Evolutionary conservation across 2,113 vertebrate species (phyloP).

Genomic region (Spilogale gracilis): DNA sequence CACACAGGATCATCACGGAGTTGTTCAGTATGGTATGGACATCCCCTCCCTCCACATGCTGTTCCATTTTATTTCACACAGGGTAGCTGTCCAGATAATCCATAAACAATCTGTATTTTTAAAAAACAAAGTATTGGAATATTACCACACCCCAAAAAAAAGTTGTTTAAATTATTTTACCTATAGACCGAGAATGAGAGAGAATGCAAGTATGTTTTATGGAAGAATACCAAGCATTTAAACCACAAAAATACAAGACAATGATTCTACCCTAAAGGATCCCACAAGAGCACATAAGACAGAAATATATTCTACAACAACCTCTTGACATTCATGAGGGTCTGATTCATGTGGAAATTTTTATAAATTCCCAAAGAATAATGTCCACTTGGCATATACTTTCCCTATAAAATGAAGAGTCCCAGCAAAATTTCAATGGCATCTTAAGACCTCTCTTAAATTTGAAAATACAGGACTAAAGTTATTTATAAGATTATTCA

Average conservation of each 20-base stretch:
- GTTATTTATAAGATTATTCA: constrained; percentile 1
- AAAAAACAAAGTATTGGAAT: constrained; percentile 30
- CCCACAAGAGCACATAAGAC: not conserved
- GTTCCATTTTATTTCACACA: constrained; percentile 1
- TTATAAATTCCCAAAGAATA: not conserved
- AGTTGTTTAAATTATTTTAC: not conserved
- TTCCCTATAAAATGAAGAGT: constrained; percentile 36
- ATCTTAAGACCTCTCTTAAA: not conserved
- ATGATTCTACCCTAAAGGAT: not conserved
- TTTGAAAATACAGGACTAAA: not conserved
- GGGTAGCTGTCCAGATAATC: not conserved
- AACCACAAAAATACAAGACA: constrained; percentile 21
- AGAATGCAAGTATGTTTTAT: not conserved
- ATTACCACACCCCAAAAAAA: not conserved
- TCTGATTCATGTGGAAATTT: not conserved
- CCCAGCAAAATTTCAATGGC: not conserved
- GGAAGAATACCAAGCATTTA: constrained; percentile 20
- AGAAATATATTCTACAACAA: not conserved
- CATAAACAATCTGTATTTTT: not conserved
- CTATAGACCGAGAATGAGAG: not conserved
- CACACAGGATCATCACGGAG: constrained; percentile 42
- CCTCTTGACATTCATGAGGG: not conserved
- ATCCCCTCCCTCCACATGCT: not conserved
- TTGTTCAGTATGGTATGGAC: constrained; percentile 2
- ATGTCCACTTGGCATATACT: not conserved